Base-by-base conservation (phyloP, 2,113 vertebrate species). In the Panthera tigris region DNA sequence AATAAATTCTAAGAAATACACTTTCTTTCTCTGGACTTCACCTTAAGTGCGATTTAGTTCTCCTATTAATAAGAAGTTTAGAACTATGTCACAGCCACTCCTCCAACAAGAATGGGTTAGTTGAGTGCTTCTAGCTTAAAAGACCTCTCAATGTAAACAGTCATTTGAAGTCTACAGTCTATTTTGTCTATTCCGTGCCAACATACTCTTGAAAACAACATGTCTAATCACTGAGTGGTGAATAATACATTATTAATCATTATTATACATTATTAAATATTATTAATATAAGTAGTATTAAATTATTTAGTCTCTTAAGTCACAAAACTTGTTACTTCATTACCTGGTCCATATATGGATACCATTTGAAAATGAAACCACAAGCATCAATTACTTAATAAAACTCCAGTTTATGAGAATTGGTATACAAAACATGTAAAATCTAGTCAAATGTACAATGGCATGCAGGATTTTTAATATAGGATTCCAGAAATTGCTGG, bases 341-440 rank as follows among this genome's bases (percentile, higher is more conserved):
- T 95, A 73, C 68, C 68, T 91, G 48, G 33, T 36, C 19, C 65
- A 14, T 45, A 74, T 94, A 12, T 41, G 86, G 81, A 76, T 68
- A 63, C 16, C 16, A 48, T 76, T 27, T 95, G 66, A 91, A 95
- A 95, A 81, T n/a, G 45, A 95, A 93, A 57, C 18, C 55, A 79
- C 2, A 23, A 29, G 84, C 74, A 57, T 87, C 55, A 52, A 41
- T 57, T 61, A 68, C 13, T 68, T 91, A 55, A 73, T 16, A 81
- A 31, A 89, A 81, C 23, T 81, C 18, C 48, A 74, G 27, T 66
- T 86, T 93, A 52, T 83, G 19, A 55, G n/a, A 55, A n/a, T n/a
- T 50, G 25, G 18, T 41, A 1, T 79, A 79, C 33, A 86, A 86
- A 68, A 41, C n/a, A 39, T 63, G 19, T 50, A 80, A 55, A 71